These are phyloP conservation scores for Tanytarsus gracilentus DNA, from an alignment of 2,888 invertebrate species.

Conservation along the genomic window DNA sequence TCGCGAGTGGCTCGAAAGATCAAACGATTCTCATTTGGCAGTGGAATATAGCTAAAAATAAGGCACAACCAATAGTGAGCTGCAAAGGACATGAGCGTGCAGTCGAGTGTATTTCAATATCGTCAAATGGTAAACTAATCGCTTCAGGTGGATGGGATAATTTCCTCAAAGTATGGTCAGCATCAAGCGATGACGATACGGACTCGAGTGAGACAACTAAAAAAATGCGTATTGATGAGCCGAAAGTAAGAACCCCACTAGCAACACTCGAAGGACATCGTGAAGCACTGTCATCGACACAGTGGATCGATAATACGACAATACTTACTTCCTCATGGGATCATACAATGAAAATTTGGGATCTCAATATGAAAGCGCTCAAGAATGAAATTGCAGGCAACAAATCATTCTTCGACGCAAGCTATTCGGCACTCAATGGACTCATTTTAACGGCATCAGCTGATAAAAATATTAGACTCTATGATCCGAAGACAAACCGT, in stretches of 20 bases:
- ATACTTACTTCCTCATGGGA: constrained; percentile 89
- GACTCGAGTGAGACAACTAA: constrained; percentile 52
- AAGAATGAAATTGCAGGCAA: constrained; percentile 77
- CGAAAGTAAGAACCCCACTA: constrained; percentile 60
- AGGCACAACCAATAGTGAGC: constrained; percentile 67
- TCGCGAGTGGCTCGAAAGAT: constrained; percentile 83
- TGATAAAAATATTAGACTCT: constrained; percentile 82
- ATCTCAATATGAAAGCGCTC: constrained; percentile 73
- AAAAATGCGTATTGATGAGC: constrained; percentile 50
- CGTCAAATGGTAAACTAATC: constrained; percentile 53
- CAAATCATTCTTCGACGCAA: constrained; percentile 81
- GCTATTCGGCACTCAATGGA: constrained; percentile 69
- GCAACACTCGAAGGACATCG: constrained; percentile 86
- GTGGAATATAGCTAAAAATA: constrained; percentile 65
- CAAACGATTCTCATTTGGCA: constrained; percentile 86
- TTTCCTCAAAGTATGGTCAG: constrained; percentile 84
- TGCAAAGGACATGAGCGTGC: constrained; percentile 89
- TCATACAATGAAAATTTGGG: constrained; percentile 91
- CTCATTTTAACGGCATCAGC: constrained; percentile 78
- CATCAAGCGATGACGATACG: constrained; percentile 51
- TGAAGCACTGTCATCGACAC: constrained; percentile 76
- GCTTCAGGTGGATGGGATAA: constrained; percentile 92
- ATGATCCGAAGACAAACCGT: constrained; percentile 84
- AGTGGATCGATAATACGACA: constrained; percentile 73
- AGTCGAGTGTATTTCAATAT: constrained; percentile 77